Evolutionary conservation across 2,888 invertebrate species (phyloP).

Genomic region (Lomographa bimaculata): DNA sequence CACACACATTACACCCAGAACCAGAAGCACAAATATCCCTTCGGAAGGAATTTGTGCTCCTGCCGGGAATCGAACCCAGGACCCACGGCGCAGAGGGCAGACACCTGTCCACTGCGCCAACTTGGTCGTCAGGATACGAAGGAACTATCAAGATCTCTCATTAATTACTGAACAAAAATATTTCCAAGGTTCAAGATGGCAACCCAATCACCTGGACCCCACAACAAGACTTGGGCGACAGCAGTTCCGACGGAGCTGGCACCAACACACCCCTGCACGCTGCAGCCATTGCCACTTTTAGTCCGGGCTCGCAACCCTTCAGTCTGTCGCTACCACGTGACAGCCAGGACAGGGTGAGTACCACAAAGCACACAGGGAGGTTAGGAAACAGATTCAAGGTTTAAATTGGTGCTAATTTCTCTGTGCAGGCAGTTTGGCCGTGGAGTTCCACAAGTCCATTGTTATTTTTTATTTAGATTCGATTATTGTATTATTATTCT

Average conservation of each 20-base stretch:
- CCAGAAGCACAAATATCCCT: too few species aligned
- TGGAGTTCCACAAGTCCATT: constrained; percentile 11
- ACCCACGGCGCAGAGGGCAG: too few species aligned
- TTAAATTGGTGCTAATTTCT: constrained; percentile 1
- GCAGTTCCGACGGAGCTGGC: constrained; percentile 76
- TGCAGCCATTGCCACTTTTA: constrained; percentile 58
- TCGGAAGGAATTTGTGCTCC: too few species aligned
- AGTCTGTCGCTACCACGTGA: constrained; percentile 90
- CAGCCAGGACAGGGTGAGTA: constrained; percentile 65
- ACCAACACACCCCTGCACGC: constrained; percentile 34
- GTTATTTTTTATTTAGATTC: constrained; percentile 3
- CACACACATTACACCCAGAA: too few species aligned
- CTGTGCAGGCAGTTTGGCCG: constrained; percentile 2
- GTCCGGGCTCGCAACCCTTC: constrained; percentile 85
- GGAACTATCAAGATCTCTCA: too few species aligned
- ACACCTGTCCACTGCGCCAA: too few species aligned
- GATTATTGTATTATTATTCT: too few species aligned
- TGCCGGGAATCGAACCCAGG: too few species aligned
- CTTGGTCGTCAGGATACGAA: too few species aligned
- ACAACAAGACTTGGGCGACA: constrained; percentile 92
- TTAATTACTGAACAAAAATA: too few species aligned
- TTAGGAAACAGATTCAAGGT: constrained; percentile 44
- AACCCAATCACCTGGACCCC: constrained; percentile 87
- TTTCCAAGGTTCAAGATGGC: constrained; percentile 42
- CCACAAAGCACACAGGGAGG: constrained; percentile 53